Base-by-base conservation (phyloP, 2,888 invertebrate genomes). In the Nephrotoma flavescens region DNA sequence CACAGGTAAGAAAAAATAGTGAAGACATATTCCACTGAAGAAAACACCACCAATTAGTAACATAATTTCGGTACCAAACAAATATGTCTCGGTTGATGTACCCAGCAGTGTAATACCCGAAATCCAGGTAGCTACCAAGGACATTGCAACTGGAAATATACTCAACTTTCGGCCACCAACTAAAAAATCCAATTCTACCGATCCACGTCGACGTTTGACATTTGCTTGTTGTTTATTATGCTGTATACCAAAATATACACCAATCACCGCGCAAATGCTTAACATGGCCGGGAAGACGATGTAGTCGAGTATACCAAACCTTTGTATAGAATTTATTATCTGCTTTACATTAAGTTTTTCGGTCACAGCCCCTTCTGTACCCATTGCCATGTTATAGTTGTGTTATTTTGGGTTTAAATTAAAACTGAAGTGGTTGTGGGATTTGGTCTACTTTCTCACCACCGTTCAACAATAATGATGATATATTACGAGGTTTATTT, bases 51-150 rank as follows among this genome's bases (percentile, higher is more conserved):
- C n/a, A 15, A 91, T 89, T 15, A 6, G 15, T 11, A 57, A 19
- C 57, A n/a, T 11, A 19, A 15, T 96, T 87, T 95, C 94, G 6
- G 95, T 95, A 15, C 12, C 57, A 19, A 15, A 11, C 11, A 57
- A 57, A 57, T 57, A 57, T 0, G 12, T 57, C 2, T 57, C 57
- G 57, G 57, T 57, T 12, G 57, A 57, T 6, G 6, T 6, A 11
- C 57, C 57, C n/a, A 57, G 57, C 6, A 57, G 19, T 11, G 57
- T 11, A 11, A 57, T 57, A 6, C 57, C 57, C n/a, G 57, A 57
- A 6, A 57, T 57, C 57, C 57, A 57, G 2, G 57, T 57, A 0
- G 11, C 57, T 6, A 57, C 11, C 12, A 57, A 57, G 6, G 57
- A 57, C 57, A 57, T 57, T n/a, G 57, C 7, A n/a, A 57, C 57